Evolutionary conservation across 2,888 invertebrate genomes (phyloP).

Genomic region (Apantesis nais): DNA sequence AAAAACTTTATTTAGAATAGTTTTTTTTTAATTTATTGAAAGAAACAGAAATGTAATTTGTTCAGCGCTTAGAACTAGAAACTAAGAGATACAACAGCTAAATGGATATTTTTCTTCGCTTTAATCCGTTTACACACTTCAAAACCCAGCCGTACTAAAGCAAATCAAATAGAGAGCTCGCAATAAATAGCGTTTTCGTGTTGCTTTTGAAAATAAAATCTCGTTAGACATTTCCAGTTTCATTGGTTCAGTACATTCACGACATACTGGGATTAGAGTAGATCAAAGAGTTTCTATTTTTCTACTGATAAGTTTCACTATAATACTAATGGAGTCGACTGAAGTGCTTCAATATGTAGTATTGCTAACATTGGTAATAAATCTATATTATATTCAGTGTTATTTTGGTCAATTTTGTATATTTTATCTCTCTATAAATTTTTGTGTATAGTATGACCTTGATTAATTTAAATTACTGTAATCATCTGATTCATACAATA

Average conservation of each 20-base stretch:
- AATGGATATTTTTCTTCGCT: conserved; percentile 61
- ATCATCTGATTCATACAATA: too few relatives aligned
- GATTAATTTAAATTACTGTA: too few relatives aligned
- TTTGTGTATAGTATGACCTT: not conserved
- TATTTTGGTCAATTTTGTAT: not conserved
- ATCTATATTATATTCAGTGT: not conserved
- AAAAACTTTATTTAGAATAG: too few relatives aligned
- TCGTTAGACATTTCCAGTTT: conserved; percentile 66
- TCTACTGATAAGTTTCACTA: conserved; percentile 46
- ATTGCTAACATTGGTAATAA: not conserved
- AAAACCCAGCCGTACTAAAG: conserved; percentile 56
- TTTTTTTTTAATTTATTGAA: too few relatives aligned
- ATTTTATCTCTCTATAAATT: not conserved
- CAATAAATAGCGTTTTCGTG: conserved; percentile 68
- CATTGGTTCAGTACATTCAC: conserved; percentile 52
- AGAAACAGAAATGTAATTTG: conserved; percentile 33
- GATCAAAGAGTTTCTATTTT: conserved; percentile 49
- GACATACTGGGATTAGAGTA: conserved; percentile 51
- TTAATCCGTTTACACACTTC: conserved; percentile 65
- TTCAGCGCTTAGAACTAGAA: conserved; percentile 38
- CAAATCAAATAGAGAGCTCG: conserved; percentile 67
- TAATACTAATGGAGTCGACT: conserved; percentile 26
- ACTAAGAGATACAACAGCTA: conserved; percentile 45
- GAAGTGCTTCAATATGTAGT: conserved; percentile 17
- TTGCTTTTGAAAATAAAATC: conserved; percentile 66